Conservation (phyloP, 2,888 invertebrate genomes). For the Flexamia atlantica region DNA sequence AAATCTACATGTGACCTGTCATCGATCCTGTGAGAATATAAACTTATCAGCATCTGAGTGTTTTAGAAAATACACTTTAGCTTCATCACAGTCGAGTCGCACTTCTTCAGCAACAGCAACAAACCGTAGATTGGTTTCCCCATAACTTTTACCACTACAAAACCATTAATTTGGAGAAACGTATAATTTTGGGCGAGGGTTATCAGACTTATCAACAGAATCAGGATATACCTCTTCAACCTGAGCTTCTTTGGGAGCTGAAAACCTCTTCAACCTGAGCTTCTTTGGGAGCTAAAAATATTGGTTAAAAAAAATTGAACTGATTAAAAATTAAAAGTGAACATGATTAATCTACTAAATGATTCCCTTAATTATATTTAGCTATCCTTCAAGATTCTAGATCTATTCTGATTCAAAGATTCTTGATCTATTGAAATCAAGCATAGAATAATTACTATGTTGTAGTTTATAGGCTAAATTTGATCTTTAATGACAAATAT, state of each 20-base stretch:
- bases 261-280: no score
- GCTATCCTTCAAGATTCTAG: no score
- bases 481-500: no score
- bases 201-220: not conserved
- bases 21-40: not conserved
- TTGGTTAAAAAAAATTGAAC: conserved; percentile 15
- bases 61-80: conserved; percentile 5
- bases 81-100: not conserved
- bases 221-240: not conserved
- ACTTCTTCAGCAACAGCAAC: conserved; percentile 4
- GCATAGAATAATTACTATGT: no score
- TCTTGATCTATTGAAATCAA: no score
- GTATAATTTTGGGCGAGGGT: not conserved
- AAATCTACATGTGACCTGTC: conserved; percentile 17
- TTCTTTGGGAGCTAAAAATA: conserved; percentile 8
- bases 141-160: conserved; percentile 10
- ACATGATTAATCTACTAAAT: no score
- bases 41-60: conserved; percentile 3
- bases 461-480: no score
- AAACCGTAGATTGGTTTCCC: not conserved
- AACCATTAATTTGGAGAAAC: conserved; percentile 6
- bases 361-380: no score
- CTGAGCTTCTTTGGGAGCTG: conserved; percentile 12
- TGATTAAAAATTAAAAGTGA: no score
- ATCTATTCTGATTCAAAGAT: no score